A percentile compares a stretch with the other conserved stretches of the same genome.
Evolutionary conservation across 2,797 vertebrate species (phyloP).

Genomic region (Hybognathus amarus): DNA sequence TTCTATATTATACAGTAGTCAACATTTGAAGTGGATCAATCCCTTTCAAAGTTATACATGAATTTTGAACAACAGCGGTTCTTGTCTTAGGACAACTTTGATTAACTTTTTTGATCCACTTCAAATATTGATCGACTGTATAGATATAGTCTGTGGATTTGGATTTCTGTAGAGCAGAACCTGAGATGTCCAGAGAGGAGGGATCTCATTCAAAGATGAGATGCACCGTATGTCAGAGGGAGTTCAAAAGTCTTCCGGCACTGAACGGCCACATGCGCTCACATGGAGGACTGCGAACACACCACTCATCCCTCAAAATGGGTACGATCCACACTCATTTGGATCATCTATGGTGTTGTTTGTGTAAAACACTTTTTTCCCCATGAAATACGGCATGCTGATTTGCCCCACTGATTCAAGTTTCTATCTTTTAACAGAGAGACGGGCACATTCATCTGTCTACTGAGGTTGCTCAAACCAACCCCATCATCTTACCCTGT

Average conservation of each 20-base stretch:
- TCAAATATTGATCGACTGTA: no score
- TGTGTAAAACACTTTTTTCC: no score
- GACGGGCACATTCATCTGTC: constrained; percentile 78
- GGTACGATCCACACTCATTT: constrained; percentile 64
- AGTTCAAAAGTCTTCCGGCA: constrained; percentile 91
- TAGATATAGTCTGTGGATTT: constrained; percentile 1
- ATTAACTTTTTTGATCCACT: no score
- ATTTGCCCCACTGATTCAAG: background rate
- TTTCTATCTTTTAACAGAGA: constrained; percentile 81
- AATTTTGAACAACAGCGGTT: no score
- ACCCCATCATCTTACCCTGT: constrained; percentile 89
- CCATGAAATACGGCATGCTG: background rate
- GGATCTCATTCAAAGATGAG: constrained; percentile 73
- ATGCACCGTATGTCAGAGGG: constrained; percentile 87
- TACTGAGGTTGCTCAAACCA: constrained; percentile 77
- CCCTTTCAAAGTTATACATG: no score
- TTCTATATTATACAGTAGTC: no score
- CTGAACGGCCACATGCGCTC: constrained; percentile 95
- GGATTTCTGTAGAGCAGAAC: constrained; percentile 43
- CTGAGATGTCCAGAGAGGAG: constrained; percentile 12
- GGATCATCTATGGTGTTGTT: background rate
- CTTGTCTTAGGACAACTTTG: no score
- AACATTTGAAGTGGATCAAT: no score
- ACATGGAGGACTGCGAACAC: constrained; percentile 84
- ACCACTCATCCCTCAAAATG: constrained; percentile 78